Evolutionary conservation across 1,140 invertebrate species (phyloP).

Genomic region (Cataglyphis hispanica): DNA sequence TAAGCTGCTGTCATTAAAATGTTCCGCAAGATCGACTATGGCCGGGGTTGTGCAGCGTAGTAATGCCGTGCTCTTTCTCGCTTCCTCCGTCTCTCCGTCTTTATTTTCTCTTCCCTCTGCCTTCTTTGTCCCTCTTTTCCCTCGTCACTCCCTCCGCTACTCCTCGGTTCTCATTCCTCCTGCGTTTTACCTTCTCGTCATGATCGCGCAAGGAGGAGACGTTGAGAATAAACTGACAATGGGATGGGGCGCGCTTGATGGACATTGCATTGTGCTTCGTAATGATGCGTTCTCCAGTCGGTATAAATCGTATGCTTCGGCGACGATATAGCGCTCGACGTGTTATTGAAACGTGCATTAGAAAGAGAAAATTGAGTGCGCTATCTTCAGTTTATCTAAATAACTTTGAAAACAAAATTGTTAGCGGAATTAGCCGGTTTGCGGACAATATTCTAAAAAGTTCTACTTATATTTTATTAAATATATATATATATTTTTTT

Average conservation of each 20-base stretch:
- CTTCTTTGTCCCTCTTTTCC: constrained; percentile 10
- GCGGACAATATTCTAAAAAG: constrained; percentile 24
- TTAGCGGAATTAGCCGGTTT: background rate
- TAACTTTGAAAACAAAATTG: constrained; percentile 4
- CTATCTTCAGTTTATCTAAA: background rate
- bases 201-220: constrained; percentile 67
- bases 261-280: constrained; percentile 80
- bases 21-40: constrained; percentile 85
- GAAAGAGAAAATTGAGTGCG: constrained; percentile 64
- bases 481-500: constrained; percentile 30
- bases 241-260: constrained; percentile 76
- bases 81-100: background rate
- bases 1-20: constrained; percentile 86
- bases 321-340: constrained; percentile 67
- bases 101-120: background rate
- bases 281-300: constrained; percentile 80
- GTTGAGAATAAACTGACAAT: constrained; percentile 71
- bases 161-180: constrained; percentile 33
- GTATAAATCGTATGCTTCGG: constrained; percentile 74
- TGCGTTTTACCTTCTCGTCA: constrained; percentile 45
- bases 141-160: constrained; percentile 29
- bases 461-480: constrained; percentile 33
- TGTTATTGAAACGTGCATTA: constrained; percentile 75
- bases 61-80: constrained; percentile 72
- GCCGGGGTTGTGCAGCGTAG: constrained; percentile 74